Conservation (phyloP, 2,113 vertebrate species). For the Oncorhynchus keta region DNA sequence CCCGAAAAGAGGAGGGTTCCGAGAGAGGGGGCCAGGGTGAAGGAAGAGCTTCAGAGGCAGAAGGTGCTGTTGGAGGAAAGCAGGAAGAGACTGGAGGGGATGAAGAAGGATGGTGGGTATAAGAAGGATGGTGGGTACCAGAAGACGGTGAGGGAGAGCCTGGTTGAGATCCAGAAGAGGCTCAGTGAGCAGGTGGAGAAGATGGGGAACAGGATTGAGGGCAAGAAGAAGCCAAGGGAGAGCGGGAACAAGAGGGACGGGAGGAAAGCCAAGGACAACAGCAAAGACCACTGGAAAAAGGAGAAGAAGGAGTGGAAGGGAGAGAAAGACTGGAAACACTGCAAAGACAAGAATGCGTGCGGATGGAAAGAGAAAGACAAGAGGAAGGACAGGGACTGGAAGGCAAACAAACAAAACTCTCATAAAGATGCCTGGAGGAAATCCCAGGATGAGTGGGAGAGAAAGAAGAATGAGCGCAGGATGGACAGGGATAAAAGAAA, state of each 20-base stretch:
- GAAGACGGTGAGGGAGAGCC: slow-evolving; percentile 61
- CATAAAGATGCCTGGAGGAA: slow-evolving; percentile 69
- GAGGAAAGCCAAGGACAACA: slow-evolving; percentile 45
- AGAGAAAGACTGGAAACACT: slow-evolving; percentile 31
- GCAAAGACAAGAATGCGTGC: slow-evolving; percentile 35
- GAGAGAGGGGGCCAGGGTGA: slow-evolving; percentile 36
- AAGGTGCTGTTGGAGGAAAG: slow-evolving; percentile 69
- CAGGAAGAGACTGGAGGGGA: slow-evolving; percentile 65
- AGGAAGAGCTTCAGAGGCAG: slow-evolving; percentile 67
- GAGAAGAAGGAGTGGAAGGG: slow-evolving; percentile 49
- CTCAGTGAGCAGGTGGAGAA: slow-evolving; percentile 68
- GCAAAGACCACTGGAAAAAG: slow-evolving; percentile 46
- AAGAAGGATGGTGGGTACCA: slow-evolving; percentile 53
- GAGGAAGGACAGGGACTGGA: too few species aligned
- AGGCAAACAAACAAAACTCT: slow-evolving; percentile 21
- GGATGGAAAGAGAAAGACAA: slow-evolving; percentile 22
- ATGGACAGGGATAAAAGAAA: slow-evolving; percentile 64
- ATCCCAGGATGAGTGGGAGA: slow-evolving; percentile 68
- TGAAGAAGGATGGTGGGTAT: slow-evolving; percentile 52
- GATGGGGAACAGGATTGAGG: slow-evolving; percentile 51
- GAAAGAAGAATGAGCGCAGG: slow-evolving; percentile 62
- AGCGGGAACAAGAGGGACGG: slow-evolving; percentile 46
- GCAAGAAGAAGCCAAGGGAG: slow-evolving; percentile 59
- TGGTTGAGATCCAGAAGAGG: slow-evolving; percentile 70
- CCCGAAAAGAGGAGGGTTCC: slow-evolving; percentile 27